Evolutionary conservation across 92 coral and sea anemone species (phyloP), one percentile per base, ranked within the genome.

Genomic region (Bergia sp.): DNA sequence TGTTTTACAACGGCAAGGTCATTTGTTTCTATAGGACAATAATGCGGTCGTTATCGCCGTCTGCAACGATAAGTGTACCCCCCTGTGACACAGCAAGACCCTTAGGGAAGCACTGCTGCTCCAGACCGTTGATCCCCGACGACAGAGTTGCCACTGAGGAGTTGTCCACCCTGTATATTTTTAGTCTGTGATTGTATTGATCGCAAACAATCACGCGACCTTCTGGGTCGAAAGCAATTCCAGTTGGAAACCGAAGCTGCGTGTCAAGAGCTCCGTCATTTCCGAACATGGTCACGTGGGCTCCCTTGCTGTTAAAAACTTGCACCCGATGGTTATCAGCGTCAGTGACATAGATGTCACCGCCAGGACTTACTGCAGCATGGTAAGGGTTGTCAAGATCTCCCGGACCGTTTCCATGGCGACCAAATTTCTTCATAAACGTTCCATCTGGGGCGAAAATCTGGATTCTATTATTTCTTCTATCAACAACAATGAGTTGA

Each of bases 161-260:
- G 3, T 98, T 96, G 77, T 97, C 96, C 76, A 61, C 79, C 55
- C 79, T 88, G 86, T 89, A 97, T 72, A 96, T 93, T 89, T 96
- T 98, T 61, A 97, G 85, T 80, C 99, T 92, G 90, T 95, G 98
- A 89, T 97, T 92, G 92, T 96, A 97, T 88, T 97, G 99, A 89
- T 97, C 99, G 47, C 97, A 94, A 1, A 97, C 98, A 13, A 97
- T 91, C 95, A 97, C 95, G 94, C 94, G 96, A 92, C 94, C 94
- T 45, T 97, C 95, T 80, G 82, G 86, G 88, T 96, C 98, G 83
- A 93, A 91, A n/a, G 99, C 93, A 72, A 97, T 96, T 41, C 99
- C 99, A 49, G 99, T 95, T 39, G 99, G 99, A 88, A 93, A 95
- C 88, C 92, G 96, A 65, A 97, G 96, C 88, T 91, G 88, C 79